These are phyloP conservation scores for Actinia equina DNA, from an alignment of 64 coral and sea anemone genomes.

Conservation along the genomic window DNA sequence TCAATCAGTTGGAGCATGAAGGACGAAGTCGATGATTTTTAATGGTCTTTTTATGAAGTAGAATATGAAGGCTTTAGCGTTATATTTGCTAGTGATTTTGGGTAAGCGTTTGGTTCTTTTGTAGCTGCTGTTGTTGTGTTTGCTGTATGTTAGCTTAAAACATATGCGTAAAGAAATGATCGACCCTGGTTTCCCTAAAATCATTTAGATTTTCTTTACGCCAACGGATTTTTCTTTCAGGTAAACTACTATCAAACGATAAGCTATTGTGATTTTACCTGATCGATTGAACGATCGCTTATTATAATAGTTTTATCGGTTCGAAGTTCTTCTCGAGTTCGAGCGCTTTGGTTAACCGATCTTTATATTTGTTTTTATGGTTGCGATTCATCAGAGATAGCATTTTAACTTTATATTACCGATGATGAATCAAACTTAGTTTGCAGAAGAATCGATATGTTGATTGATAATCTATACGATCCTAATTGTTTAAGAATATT, in stretches of 20 bases:
- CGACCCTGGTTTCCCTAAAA: not conserved
- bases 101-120: slow-evolving; percentile 4
- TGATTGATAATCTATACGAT: not conserved
- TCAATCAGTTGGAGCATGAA: not conserved
- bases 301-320: not conserved
- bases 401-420: not conserved
- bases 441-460: not conserved
- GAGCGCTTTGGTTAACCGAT: slow-evolving; percentile 6
- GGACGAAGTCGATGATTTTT: not conserved
- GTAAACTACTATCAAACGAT: not conserved
- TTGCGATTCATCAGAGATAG: not conserved
- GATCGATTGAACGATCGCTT: not conserved
- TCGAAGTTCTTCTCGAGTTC: not conserved
- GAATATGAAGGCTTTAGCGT: not conserved
- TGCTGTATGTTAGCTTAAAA: not conserved
- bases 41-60: not conserved
- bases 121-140: not conserved
- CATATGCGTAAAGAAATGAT: not conserved
- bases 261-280: not conserved
- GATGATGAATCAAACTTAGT: not conserved
- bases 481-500: not conserved
- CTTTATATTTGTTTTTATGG: not conserved
- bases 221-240: not conserved
- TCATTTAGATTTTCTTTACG: not conserved
- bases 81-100: not conserved